Base-by-base conservation (phyloP, 2,113 vertebrate genomes). In the Rhea americana region DNA sequence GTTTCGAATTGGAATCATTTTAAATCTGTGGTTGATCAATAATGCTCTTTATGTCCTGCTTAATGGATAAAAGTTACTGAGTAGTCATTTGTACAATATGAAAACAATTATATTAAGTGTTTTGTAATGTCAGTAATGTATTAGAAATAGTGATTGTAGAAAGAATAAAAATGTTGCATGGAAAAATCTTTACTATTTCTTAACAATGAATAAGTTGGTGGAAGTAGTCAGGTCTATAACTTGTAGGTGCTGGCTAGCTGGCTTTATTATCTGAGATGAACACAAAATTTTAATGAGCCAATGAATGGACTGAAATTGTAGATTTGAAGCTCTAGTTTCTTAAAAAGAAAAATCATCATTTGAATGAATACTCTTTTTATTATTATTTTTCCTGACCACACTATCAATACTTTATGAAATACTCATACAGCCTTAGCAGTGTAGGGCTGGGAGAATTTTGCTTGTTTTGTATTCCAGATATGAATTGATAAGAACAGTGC, bases 11-110 rank as follows among this genome's bases (percentile, higher is more conserved):
- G 50, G 56, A 91, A 66, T 95, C 19, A 76, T n/a, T 82, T 20
- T 70, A 35, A 87, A 85, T 95, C 93, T 93, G 77, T 89, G 82
- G 53, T 83, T 97, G 93, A 74, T 65, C 61, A 87, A 9, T 93
- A 91, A 92, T 71, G 48, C 21, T 85, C 20, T 94, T 91, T 72
- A 75, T 86, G 47, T 67, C 18, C 26, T 82, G 67, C 58, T 94
- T 95, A 51, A 81, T 67, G 56, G 77, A 70, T 90, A 65, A 78
- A 97, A 90, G 68, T 82, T 37, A 89, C 51, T 81, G 89, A 95
- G 48, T 80, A 93, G 79, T 85, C n/a, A 48, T 90, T 92, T 91
- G 62, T 93, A 62, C 62, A 82, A 62, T 50, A 87, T 90, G 76
- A 22, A 7, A 80, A 68, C 73, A 85, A 82, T 92, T 90, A 66